A percentile compares a stretch with the other conserved stretches of the same genome.
phyloP scores from a whole-genome alignment of 2,797 vertebrate species.

The Natrix natrix region DNA sequence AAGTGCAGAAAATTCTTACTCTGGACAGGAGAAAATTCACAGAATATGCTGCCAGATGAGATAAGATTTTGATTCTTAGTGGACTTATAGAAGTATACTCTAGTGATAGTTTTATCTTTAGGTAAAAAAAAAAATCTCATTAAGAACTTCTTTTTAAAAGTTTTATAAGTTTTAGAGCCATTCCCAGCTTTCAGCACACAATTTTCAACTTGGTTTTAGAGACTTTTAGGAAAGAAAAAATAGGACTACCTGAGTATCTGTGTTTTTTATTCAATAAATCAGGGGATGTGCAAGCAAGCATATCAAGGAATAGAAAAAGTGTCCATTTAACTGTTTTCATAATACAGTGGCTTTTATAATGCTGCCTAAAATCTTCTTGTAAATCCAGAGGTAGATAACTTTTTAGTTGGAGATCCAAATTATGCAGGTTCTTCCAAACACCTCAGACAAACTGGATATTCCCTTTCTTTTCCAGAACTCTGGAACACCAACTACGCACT shows the following conservation, averaged over 20 bases:
- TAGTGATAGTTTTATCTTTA: background rate
- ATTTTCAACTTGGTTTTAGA: background rate
- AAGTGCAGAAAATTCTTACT: background rate
- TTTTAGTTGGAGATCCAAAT: background rate
- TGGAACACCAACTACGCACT: background rate
- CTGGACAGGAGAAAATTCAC: background rate
- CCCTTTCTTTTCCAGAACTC: background rate
- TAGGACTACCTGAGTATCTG: background rate
- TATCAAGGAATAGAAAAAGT: background rate
- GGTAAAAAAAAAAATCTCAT: background rate
- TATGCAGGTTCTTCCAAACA: background rate
- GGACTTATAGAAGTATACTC: background rate
- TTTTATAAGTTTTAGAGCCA: background rate
- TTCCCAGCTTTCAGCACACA: background rate
- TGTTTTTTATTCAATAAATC: background rate
- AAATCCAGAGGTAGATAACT: background rate
- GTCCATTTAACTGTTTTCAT: background rate
- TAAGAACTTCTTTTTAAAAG: background rate
- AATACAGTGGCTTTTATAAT: background rate
- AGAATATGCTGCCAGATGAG: background rate
- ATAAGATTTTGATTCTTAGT: background rate
- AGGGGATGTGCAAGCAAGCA: background rate
- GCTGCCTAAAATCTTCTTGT: background rate
- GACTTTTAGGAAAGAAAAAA: background rate
- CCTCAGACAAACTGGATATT: background rate